Conservation (phyloP, 2,797 vertebrate species). For the Pagetopsis macropterus region DNA sequence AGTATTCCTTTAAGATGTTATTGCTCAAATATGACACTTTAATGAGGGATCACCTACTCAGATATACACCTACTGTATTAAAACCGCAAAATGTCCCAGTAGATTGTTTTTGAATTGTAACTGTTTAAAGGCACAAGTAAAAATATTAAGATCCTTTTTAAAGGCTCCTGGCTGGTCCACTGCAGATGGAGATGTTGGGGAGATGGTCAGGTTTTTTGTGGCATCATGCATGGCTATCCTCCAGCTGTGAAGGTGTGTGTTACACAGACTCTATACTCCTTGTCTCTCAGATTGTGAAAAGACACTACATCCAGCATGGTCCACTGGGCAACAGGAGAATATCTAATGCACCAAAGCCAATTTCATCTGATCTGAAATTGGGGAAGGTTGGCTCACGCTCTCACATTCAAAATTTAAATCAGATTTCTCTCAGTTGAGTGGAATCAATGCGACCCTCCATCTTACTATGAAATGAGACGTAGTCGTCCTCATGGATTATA, state of each 20-base stretch:
- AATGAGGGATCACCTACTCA: neutral
- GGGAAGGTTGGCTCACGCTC: constrained; percentile 70
- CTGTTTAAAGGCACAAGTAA: neutral
- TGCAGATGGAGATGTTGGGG: constrained; percentile 7
- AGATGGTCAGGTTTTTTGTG: neutral
- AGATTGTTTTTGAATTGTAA: neutral
- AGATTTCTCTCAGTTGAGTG: constrained; percentile 93
- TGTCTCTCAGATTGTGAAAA: constrained; percentile 52
- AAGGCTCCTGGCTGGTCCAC: neutral
- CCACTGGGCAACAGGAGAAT: constrained; percentile 80
- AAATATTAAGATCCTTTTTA: neutral
- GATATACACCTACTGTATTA: neutral
- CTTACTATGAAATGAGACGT: constrained; percentile 94
- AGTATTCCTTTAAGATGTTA: constrained; percentile 1
- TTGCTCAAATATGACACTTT: constrained; percentile 5
- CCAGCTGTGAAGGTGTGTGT: constrained; percentile 48
- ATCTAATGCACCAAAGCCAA: constrained; percentile 92
- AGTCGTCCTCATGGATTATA: constrained; percentile 76
- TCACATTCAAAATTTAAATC: constrained; percentile 88
- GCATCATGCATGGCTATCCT: constrained; percentile 46
- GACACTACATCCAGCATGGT: constrained; percentile 56
- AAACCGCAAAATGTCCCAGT: neutral
- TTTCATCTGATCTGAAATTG: constrained; percentile 92
- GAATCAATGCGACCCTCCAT: constrained; percentile 89
- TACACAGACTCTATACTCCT: constrained; percentile 31